Base-by-base conservation (phyloP, 2,797 vertebrate genomes). In the Pseudomugil tenellus region DNA sequence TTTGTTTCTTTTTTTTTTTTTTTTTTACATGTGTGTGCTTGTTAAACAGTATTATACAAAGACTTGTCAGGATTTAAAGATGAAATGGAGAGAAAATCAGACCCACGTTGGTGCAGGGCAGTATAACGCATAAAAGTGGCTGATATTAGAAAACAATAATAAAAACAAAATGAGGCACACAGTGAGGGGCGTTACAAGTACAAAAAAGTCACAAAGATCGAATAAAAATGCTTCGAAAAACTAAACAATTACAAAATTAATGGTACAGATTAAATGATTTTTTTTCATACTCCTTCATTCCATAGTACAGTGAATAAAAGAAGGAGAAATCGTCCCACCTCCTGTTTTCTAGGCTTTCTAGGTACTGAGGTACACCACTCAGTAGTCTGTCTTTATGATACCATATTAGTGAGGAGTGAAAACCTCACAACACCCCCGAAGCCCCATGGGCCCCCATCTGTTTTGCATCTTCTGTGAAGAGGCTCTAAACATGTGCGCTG, bases 401-500 rank as follows among this genome's bases (percentile, higher is more conserved):
- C 56, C 58, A 4, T 59, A 55, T 76, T 71, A 72, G 66, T 66
- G 46, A 64, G 35, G 29, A 65, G 31, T 52, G 67, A 68, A 56
- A 35, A 56, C 64, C 77, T 65, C 69, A 26, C 51, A 72, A 25
- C 55, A 54, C 46, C 77, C 79, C 48, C 2, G 28, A 67, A 63
- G 75, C 85, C 72, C 82, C 34, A 28, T 12, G 0, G 69, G 63
- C 63, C 57, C 74, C 76, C 80, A 80, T 85, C 88, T 86, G 84
- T 84, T 91, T 88, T 77, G 80, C 77, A 72, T 83, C 68, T 83
- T 86, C 72, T 84, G 59, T 75, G 48, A 70, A 81, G 86, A 79
- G 90, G 90, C 79, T 83, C 84, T 83, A 90, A 87, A 87, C 86
- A 90, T 85, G 88, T 89, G 84, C 77, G 72, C 73, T 90, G 84